A percentile compares a stretch with the other conserved stretches of the same genome.
phyloP scores from a whole-genome alignment of 1,140 invertebrate genomes.

The Venturia canescens region DNA sequence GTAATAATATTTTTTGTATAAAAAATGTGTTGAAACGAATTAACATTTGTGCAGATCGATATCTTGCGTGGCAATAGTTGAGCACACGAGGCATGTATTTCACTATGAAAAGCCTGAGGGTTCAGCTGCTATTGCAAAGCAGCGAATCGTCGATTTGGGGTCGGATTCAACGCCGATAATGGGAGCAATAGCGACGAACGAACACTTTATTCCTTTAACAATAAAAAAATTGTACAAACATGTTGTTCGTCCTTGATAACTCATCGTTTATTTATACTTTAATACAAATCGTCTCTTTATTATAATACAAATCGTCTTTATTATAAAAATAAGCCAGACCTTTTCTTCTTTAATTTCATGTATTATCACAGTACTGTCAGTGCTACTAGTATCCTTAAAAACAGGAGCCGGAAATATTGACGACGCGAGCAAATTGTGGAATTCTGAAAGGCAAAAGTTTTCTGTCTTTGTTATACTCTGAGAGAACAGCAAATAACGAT shows the following conservation, averaged over 20 bases:
- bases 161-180: too few relatives aligned
- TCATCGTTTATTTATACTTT: constrained; percentile 26
- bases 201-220: constrained; percentile 69
- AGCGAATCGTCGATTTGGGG: constrained; percentile 69
- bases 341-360: neutral
- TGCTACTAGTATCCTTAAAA: too few relatives aligned
- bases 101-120: constrained; percentile 69
- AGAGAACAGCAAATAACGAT: too few relatives aligned
- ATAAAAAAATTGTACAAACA: constrained; percentile 65
- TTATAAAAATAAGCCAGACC: constrained; percentile 32
- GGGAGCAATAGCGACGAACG: constrained; percentile 66
- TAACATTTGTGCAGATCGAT: constrained; percentile 56
- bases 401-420: neutral
- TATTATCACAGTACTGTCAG: neutral
- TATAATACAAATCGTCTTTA: too few relatives aligned
- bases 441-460: too few relatives aligned
- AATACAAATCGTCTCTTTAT: constrained; percentile 24
- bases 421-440: neutral
- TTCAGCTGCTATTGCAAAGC: constrained; percentile 62
- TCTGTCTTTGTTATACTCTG: too few relatives aligned
- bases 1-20: too few relatives aligned
- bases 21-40: too few relatives aligned
- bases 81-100: constrained; percentile 69
- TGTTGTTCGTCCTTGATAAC: constrained; percentile 51
- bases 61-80: constrained; percentile 70